Base-by-base conservation (phyloP, 2,113 vertebrate genomes). In the Zingel zingel region DNA sequence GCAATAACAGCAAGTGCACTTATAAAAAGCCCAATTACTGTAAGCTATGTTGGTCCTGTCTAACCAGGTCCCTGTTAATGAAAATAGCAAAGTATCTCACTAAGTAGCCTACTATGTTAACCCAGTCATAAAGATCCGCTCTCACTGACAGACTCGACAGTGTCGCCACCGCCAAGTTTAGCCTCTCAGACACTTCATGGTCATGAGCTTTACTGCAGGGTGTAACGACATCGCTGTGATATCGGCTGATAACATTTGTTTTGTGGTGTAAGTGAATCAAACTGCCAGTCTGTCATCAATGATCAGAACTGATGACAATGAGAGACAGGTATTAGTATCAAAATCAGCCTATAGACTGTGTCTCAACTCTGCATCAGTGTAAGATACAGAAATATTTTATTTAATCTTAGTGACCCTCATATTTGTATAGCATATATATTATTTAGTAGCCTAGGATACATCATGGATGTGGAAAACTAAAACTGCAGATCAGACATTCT, bases 21-120 rank as follows among this genome's bases (percentile, higher is more conserved):
- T 77, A 85, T 86, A 85, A 88, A 82, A 76, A 87, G 78, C 74
- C 51, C 30, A 82, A 83, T 88, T 80, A 75, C 83, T 69, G 33
- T 66, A 18, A 61, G 74, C 74, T 76, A 58, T 82, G 69, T 67
- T 39, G 50, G 70, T 70, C 58, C 45, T 64, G 47, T 74, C 75
- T 73, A 67, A 77, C 57, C 59, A 7, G 67, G 68, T 65, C 25
- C 27, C 82, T 90, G 91, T 89, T 86, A 71, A 74, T 85, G 89
- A 86, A 83, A 83, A 64, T 53, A 81, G 74, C 74, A 64, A 68
- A 77, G 79, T 73, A 86, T 81, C 71, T 85, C 61, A 50, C 77
- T 83, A 71, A 79, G 73, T 33, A 16, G 39, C 1, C 25, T 71
- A 21, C 33, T 57, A 58, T 74, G 61, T 65, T 69, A 80, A 79